A percentile compares a stretch with the other conserved stretches of the same genome.
Evolutionary conservation across 1,140 invertebrate species (phyloP).

Genomic region (Sitobion miscanthi): DNA sequence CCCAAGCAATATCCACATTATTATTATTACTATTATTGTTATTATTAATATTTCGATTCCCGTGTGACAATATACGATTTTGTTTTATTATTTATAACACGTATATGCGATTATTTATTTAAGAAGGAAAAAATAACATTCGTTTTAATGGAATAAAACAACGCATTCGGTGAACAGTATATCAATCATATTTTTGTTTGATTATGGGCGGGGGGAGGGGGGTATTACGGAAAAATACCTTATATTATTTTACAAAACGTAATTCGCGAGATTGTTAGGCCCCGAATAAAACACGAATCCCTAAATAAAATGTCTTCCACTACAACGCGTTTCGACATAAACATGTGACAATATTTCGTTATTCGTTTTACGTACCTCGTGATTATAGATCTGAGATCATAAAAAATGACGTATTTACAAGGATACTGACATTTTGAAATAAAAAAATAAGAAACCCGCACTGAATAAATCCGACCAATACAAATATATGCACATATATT

Average conservation of each 20-base stretch:
- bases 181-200: not conserved
- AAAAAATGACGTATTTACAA: not conserved
- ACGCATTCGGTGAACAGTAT: not conserved
- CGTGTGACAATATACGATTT: not conserved
- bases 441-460: not conserved
- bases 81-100: not conserved
- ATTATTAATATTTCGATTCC: not conserved
- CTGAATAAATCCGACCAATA: not conserved
- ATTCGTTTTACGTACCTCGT: not conserved
- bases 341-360: not conserved
- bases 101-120: not conserved
- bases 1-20: not conserved
- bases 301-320: not conserved
- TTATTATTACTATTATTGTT: not conserved
- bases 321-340: not conserved
- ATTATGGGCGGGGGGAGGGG: rapidly evolving
- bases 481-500: not conserved
- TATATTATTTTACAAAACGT: not conserved
- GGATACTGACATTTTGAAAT: not conserved
- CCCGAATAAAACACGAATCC: not conserved
- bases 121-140: not conserved
- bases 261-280: not conserved
- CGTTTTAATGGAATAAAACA: not conserved
- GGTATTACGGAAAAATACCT: not conserved
- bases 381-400: not conserved